Conservation (phyloP, 2,113 vertebrate genomes). For the Chiloscyllium plagiosum region DNA sequence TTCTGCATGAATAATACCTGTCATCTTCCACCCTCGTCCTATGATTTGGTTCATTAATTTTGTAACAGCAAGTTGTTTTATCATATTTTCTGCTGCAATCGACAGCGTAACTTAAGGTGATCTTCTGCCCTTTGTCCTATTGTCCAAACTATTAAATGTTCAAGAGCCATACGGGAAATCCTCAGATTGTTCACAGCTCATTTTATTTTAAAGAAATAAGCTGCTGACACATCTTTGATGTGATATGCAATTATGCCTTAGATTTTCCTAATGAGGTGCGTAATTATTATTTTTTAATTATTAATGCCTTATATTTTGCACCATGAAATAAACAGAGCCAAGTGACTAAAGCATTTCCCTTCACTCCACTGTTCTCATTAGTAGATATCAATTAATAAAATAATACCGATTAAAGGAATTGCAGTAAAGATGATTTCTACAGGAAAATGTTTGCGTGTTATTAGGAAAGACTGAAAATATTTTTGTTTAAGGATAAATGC, state of each 20-base stretch:
- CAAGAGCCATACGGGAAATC: not conserved
- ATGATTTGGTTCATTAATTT: not conserved
- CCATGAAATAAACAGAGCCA: not conserved
- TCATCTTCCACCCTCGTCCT: not conserved
- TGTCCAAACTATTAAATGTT: not conserved
- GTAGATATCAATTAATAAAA: not conserved
- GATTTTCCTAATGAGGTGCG: constrained; percentile 7
- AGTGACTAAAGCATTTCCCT: not conserved
- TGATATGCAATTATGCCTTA: not conserved
- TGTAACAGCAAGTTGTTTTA: not conserved
- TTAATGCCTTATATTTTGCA: not conserved
- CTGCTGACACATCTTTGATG: not conserved
- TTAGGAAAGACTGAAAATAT: not conserved
- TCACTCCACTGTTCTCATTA: not conserved
- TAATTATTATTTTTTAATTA: not conserved
- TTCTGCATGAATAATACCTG: not conserved
- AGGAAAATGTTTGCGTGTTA: too few relatives aligned
- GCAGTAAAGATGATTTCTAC: not conserved
- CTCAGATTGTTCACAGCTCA: not conserved
- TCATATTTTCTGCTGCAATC: not conserved
- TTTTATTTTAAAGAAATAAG: not conserved
- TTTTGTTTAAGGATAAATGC: not conserved
- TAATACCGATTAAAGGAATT: not conserved
- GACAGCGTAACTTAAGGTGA: not conserved
- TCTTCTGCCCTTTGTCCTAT: not conserved